Conservation (phyloP, 1,140 invertebrate species). For the Bombus pascuorum region DNA sequence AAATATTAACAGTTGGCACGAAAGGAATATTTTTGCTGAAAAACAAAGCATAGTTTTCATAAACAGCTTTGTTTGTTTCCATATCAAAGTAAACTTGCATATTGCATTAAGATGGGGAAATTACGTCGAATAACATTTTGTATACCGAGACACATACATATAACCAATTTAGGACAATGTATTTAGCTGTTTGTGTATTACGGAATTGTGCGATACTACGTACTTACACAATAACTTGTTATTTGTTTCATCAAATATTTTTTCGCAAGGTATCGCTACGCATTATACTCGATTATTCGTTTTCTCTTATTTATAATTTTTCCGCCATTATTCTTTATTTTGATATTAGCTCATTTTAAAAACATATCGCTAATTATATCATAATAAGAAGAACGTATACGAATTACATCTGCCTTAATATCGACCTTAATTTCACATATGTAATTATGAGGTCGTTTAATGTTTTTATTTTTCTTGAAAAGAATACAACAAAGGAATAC, state of each 20-base stretch:
- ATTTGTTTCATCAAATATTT: no score
- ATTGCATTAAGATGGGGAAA: neutral
- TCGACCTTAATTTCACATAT: conserved; percentile 3
- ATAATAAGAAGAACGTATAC: neutral
- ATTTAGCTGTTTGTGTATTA: no score
- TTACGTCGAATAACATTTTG: neutral
- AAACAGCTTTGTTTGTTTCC: neutral
- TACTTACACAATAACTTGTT: no score
- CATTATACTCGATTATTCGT: neutral
- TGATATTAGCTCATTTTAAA: neutral
- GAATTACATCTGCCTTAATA: neutral
- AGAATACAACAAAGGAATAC: neutral
- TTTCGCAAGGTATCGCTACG: no score
- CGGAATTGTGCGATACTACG: no score
- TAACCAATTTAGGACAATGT: neutral
- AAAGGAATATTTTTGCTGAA: neutral
- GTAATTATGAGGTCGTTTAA: neutral
- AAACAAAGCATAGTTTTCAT: neutral
- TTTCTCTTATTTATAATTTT: neutral
- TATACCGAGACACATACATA: neutral
- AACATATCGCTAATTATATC: neutral
- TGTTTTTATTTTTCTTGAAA: neutral
- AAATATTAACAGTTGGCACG: neutral
- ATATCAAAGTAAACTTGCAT: neutral
- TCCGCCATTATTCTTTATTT: neutral